phyloP scores from a whole-genome alignment of 1,140 invertebrate species.

The Drosophila parabipectinata region DNA sequence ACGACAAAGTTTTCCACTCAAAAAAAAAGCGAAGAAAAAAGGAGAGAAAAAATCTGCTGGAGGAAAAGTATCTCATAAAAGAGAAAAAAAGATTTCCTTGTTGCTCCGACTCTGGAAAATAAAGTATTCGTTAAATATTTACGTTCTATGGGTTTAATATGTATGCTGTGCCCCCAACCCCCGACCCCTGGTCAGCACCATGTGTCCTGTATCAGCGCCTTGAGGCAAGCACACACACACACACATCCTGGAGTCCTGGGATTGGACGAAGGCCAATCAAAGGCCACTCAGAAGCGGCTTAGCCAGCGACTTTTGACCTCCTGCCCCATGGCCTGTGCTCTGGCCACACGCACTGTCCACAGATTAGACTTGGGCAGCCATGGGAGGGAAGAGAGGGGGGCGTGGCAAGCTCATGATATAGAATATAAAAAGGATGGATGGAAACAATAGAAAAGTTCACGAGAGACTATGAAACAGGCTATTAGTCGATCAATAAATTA shows the following conservation, averaged over 20 bases:
- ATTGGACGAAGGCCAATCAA: slow-evolving; percentile 42
- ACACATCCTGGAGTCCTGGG: slow-evolving; percentile 10
- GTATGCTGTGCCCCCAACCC: slow-evolving; percentile 5
- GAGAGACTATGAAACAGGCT: slow-evolving; percentile 8
- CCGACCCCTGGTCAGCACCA: neutral
- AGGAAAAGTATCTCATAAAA: slow-evolving; percentile 40
- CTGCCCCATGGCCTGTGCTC: neutral
- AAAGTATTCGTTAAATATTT: slow-evolving; percentile 80
- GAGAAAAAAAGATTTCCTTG: slow-evolving; percentile 48
- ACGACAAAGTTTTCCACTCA: slow-evolving; percentile 59
- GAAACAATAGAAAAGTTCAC: slow-evolving; percentile 40
- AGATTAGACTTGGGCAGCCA: slow-evolving; percentile 53
- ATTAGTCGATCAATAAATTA: slow-evolving; percentile 30
- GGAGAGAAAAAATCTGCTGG: slow-evolving; percentile 6
- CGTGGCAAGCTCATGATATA: slow-evolving; percentile 1
- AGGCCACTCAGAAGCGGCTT: slow-evolving; percentile 55
- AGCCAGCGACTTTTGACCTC: slow-evolving; percentile 48
- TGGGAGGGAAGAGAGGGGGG: slow-evolving; percentile 13
- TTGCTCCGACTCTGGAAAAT: slow-evolving; percentile 48
- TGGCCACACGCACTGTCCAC: slow-evolving; percentile 51
- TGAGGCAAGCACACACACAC: slow-evolving; percentile 44
- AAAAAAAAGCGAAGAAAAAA: slow-evolving; percentile 17
- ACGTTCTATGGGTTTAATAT: slow-evolving; percentile 73
- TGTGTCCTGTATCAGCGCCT: slow-evolving; percentile 25
- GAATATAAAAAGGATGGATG: neutral